phyloP scores from a whole-genome alignment of 64 coral and sea anemone species.

The Porites lutea region DNA sequence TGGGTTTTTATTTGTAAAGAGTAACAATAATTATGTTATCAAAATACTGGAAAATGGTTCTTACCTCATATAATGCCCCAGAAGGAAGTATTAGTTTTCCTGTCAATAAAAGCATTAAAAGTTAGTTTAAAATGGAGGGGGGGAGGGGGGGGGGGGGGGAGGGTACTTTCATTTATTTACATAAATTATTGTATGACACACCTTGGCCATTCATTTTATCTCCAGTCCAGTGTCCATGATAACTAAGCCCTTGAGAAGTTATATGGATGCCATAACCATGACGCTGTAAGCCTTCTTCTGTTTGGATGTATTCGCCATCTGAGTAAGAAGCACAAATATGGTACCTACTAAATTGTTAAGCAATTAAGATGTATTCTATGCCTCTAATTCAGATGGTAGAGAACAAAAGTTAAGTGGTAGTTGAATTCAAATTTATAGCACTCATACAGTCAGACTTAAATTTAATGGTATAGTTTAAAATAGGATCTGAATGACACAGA shows the following conservation, averaged over 20 bases:
- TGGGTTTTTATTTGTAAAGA: background rate
- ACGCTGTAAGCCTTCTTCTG: slow-evolving; percentile 83
- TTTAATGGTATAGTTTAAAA: too few species aligned
- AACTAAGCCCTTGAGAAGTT: slow-evolving; percentile 74
- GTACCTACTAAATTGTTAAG: background rate
- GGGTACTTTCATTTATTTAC: too few species aligned
- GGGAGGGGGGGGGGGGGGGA: too few species aligned
- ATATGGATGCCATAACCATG: slow-evolving; percentile 85
- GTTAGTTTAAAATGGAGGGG: too few species aligned
- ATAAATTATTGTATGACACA: background rate
- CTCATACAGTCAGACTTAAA: too few species aligned
- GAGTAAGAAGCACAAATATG: background rate
- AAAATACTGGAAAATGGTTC: background rate
- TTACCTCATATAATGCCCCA: slow-evolving; percentile 92
- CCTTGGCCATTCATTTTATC: slow-evolving; percentile 99
- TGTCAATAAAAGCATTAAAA: slow-evolving; percentile 7
- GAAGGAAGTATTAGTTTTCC: slow-evolving; percentile 85
- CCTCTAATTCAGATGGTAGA: too few species aligned
- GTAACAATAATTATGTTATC: background rate
- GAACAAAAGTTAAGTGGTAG: too few species aligned
- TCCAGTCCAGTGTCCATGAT: slow-evolving; percentile 84
- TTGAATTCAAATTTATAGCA: too few species aligned
- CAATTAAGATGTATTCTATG: too few species aligned
- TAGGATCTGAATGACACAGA: too few species aligned
- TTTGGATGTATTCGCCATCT: slow-evolving; percentile 95